Conservation (phyloP, 2,797 vertebrate genomes). For the Pseudochaenichthys georgianus region DNA sequence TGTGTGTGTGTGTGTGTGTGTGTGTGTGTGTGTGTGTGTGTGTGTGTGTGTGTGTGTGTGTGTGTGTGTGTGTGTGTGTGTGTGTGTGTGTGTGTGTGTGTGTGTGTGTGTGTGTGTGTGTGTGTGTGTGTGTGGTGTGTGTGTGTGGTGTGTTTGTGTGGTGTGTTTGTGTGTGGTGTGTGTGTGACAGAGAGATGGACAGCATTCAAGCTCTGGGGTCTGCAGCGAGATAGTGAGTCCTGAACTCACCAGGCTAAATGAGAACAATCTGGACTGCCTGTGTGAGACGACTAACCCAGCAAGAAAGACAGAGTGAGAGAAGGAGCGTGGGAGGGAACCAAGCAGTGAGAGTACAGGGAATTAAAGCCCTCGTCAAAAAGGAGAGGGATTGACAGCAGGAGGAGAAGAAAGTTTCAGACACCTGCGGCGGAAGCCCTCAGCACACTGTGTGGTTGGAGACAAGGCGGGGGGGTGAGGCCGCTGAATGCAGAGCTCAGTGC, state of each 20-base stretch:
- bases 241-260: conserved; percentile 69
- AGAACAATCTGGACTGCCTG: conserved; percentile 83
- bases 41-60: too few relatives aligned
- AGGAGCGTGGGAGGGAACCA: conserved; percentile 38
- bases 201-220: conserved; percentile 44
- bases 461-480: conserved; percentile 17
- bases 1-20: conserved; percentile 25
- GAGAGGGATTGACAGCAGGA: conserved; percentile 72
- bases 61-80: too few relatives aligned
- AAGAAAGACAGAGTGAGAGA: conserved; percentile 54
- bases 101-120: conserved; percentile 45
- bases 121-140: conserved; percentile 17
- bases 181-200: conserved; percentile 50
- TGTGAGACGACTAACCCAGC: conserved; percentile 55
- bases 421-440: conserved; percentile 74
- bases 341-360: conserved; percentile 50
- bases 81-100: too few relatives aligned
- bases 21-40: conserved; percentile 5
- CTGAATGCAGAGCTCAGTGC: conserved; percentile 54
- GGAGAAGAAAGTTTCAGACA: conserved; percentile 75
- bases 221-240: conserved; percentile 65
- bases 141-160: conserved; percentile 33
- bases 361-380: conserved; percentile 71
- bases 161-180: conserved; percentile 5
- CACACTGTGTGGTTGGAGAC: conserved; percentile 48